Evolutionary conservation across 2,797 vertebrate genomes (phyloP), one percentile per base, ranked within the genome.

Genomic region (Decapterus maruadsi): DNA sequence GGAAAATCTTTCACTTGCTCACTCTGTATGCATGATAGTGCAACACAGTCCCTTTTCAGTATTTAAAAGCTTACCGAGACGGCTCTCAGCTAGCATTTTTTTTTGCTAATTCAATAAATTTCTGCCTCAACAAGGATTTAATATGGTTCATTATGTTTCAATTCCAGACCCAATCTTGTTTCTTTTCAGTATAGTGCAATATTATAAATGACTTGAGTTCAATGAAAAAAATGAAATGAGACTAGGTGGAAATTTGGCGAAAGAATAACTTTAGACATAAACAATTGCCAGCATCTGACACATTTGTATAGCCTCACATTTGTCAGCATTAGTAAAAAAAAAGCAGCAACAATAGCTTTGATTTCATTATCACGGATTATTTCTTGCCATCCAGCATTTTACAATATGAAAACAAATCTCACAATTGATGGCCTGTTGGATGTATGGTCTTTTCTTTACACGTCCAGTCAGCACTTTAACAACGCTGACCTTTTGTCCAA

Each of bases 1-100:
- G 4, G 34, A 16, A 17, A 51, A 50, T 38, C 29, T 38, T 57
- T 68, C n/a, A 12, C 22, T 55, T 22, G 22, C 43, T 58, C 19
- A n/a, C 45, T 34, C 22, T 31, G 17, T 68, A 40, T 45, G 8
- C 72, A 48, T 77, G 20, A 68, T 48, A 55, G 60, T 45, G 54
- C 46, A 68, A 40, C 60, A 68, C 42, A 58, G 29, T 55, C 53
- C 73, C 48, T 55, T 26, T 26, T 22, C 13, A 51, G 43, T 17
- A 74, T 75, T 43, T 36, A 68, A 62, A 53, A 53, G 38, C 60
- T 42, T 58, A 19, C 65, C 16, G 67, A 55, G 64, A 73, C 6
- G 0, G 17, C 59, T 61, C 54, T 69, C 12, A 59, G 0, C 20
- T 57, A 46, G 65, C n/a, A 29, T 67, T 13, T 65, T 67, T 13